A percentile compares a stretch with the other conserved stretches of the same genome.
phyloP scores from a whole-genome alignment of 1,140 invertebrate genomes.

The Stegodyphus dumicola region DNA sequence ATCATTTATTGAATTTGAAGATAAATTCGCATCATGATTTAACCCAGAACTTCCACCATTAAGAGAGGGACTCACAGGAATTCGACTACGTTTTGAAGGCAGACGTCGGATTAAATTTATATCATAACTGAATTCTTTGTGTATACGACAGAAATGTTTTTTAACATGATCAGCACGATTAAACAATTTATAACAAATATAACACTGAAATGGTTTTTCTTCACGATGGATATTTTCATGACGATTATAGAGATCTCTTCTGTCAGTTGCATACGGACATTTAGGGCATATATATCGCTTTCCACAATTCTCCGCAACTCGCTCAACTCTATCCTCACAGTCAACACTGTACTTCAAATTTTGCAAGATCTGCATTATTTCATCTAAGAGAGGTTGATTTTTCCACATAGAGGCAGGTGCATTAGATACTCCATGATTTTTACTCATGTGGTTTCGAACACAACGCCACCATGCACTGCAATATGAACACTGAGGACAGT shows the following conservation, averaged over 20 bases:
- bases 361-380: slow-evolving; percentile 78
- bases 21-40: slow-evolving; percentile 12
- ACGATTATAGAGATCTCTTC: slow-evolving; percentile 91
- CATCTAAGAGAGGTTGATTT: slow-evolving; percentile 78
- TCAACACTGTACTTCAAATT: slow-evolving; percentile 75
- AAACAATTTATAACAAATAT: slow-evolving; percentile 83
- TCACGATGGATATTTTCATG: slow-evolving; percentile 96
- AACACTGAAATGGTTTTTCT: slow-evolving; percentile 93
- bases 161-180: slow-evolving; percentile 95
- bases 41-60: slow-evolving; percentile 17
- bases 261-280: slow-evolving; percentile 90
- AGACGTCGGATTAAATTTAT: slow-evolving; percentile 60
- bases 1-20: slow-evolving; percentile 5
- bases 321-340: slow-evolving; percentile 42
- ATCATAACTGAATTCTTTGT: slow-evolving; percentile 67
- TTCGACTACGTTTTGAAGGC: slow-evolving; percentile 49
- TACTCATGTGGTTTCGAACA: slow-evolving; percentile 78
- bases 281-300: slow-evolving; percentile 87
- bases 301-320: slow-evolving; percentile 64
- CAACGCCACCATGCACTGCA: slow-evolving; percentile 80
- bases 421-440: slow-evolving; percentile 73
- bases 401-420: slow-evolving; percentile 71
- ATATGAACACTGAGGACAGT: slow-evolving; percentile 79
- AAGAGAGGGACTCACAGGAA: slow-evolving; percentile 75
- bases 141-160: slow-evolving; percentile 92